Base-by-base conservation (phyloP, 2,888 invertebrate genomes). In the Leptogaster cylindrica region DNA sequence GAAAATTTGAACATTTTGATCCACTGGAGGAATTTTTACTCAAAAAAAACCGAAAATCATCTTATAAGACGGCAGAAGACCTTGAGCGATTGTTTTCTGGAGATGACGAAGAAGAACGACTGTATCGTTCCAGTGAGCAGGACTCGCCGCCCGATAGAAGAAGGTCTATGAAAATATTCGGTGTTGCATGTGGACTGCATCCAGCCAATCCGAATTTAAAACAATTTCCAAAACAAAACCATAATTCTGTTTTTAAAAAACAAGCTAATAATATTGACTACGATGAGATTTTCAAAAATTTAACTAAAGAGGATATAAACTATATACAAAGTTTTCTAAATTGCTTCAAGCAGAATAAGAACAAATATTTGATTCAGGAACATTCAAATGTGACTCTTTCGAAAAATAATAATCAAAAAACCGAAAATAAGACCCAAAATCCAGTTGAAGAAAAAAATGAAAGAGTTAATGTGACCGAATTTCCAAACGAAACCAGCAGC, bases 241-340 rank as follows among this genome's bases (percentile, higher is more conserved):
- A 28, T 5, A 10, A 4, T 8, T 2, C n/a, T 1, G 8, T 10
- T 2, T 33, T 33, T 31, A 52, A 20, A 4, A 52, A 33, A 6
- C 14, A 18, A n/a, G 23, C 23, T 7, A 58, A 41, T 14, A 27
- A 58, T 14, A 3, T 58, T 25, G 27, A 58, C 10, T 39, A 7
- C 27, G 58, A 58, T 2, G 65, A 65, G n/a, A n/a, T 65, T 10
- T 50, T 65, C 14, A 48, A 65, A 8, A 65, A 65, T 50, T 65
- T 65, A 7, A 48, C 23, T 20, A 6, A 23, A 36, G 12, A 12
- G n/a, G 65, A 65, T 50, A 23, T 65, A 27, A 39, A 65, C 4
- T 65, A 50, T 50, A 20, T 65, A 12, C 48, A 50, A 14, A 65
- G 27, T 14, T 65, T 65, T 25, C 14, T 65, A 1, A 48, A 39